These are phyloP conservation scores for Gryllus bimaculatus DNA, from an alignment of 1,140 invertebrate species.

Conservation along the genomic window DNA sequence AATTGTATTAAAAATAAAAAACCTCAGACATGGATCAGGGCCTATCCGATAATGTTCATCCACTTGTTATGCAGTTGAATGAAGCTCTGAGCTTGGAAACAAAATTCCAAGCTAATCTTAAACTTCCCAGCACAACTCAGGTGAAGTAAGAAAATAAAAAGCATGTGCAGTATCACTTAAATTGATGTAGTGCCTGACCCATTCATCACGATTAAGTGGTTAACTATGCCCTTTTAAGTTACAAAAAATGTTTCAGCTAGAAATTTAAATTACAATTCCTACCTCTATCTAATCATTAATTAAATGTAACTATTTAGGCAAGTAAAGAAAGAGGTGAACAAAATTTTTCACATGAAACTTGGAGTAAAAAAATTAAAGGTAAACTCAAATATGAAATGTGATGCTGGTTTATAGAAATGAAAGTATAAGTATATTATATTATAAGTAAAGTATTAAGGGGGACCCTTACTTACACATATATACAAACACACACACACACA, in stretches of 20 bases:
- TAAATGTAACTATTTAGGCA: background rate
- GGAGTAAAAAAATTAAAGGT: too few species aligned
- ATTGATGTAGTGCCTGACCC: background rate
- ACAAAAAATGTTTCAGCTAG: background rate
- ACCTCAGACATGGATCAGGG: constrained; percentile 22
- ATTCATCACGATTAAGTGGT: background rate
- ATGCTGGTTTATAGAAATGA: too few species aligned
- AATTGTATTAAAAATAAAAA: background rate
- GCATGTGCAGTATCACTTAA: background rate
- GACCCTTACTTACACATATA: too few species aligned
- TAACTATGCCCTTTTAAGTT: background rate
- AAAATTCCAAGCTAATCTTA: constrained; percentile 28
- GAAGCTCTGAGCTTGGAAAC: constrained; percentile 27
- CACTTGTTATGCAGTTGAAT: constrained; percentile 25
- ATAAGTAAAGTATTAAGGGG: too few species aligned
- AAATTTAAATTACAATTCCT: background rate
- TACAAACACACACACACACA: too few species aligned
- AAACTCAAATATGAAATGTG: too few species aligned
- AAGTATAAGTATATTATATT: too few species aligned
- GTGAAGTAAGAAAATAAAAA: constrained; percentile 17
- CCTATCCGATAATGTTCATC: constrained; percentile 22
- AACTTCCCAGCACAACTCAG: constrained; percentile 25
- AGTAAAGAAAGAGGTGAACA: background rate
- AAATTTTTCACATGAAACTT: background rate
- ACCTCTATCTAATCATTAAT: background rate